phyloP scores from a whole-genome alignment of 2,113 vertebrate genomes.

The Penelope pileata region DNA sequence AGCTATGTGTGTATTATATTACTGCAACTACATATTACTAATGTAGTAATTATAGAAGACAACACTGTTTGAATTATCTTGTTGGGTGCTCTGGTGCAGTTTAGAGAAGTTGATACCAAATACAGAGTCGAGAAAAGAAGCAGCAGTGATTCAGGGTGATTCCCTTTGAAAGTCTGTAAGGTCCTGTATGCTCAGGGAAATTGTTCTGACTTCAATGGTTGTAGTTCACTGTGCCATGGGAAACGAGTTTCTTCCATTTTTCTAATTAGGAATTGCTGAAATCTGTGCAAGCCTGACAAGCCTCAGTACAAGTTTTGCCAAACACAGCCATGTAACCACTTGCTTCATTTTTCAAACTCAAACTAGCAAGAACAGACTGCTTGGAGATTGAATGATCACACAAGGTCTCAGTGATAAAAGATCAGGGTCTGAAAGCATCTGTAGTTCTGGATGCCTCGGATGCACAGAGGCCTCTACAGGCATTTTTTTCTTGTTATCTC shows the following conservation, averaged over 20 bases:
- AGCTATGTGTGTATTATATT: not conserved
- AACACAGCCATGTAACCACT: not conserved
- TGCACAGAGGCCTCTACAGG: conserved; percentile 18
- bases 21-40: not conserved
- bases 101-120: not conserved
- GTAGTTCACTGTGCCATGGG: not conserved
- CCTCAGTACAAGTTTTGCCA: not conserved
- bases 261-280: conserved; percentile 35
- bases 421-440: conserved; percentile 43
- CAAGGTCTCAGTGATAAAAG: conserved; percentile 62
- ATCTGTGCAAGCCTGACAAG: not conserved
- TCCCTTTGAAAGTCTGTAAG: not conserved
- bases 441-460: not conserved
- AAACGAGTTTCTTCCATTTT: not conserved
- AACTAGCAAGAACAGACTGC: conserved; percentile 17
- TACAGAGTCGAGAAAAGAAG: not conserved
- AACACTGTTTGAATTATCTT: not conserved
- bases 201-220: not conserved
- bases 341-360: conserved; percentile 31
- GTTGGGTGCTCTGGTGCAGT: not conserved
- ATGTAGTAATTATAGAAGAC: not conserved
- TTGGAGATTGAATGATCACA: conserved; percentile 52
- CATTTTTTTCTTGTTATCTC: conserved; percentile 51
- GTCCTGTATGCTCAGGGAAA: not conserved
- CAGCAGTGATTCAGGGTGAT: not conserved